phyloP scores from a whole-genome alignment of 2,888 invertebrate genomes.

The Chymomyza amoena region DNA sequence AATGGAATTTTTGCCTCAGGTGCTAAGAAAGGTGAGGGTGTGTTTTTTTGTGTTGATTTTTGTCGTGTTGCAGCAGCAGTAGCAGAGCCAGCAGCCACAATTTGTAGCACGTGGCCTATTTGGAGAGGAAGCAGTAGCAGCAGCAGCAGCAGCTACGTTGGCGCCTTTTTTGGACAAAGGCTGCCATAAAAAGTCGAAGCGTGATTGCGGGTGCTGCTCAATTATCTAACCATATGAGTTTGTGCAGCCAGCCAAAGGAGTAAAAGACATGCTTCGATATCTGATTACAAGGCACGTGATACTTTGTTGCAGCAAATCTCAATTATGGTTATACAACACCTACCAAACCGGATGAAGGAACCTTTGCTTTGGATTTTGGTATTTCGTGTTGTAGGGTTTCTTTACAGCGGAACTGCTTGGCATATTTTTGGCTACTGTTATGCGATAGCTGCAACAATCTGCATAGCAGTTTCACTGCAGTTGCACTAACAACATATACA shows the following conservation, averaged over 20 bases:
- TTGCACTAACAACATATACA: background rate
- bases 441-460: conserved; percentile 35
- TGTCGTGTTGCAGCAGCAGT: conserved; percentile 19
- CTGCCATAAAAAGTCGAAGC: conserved; percentile 39
- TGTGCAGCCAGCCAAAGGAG: conserved; percentile 24
- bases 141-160: conserved; percentile 53
- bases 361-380: conserved; percentile 6
- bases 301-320: conserved; percentile 39
- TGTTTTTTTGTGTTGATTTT: conserved; percentile 31
- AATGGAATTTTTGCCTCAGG: conserved; percentile 64
- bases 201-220: conserved; percentile 52
- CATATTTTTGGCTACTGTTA: background rate
- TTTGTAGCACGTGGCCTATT: conserved; percentile 71
- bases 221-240: conserved; percentile 48
- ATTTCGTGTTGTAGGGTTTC: conserved; percentile 12
- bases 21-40: conserved; percentile 62
- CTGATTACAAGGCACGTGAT: conserved; percentile 47
- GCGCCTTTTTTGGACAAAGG: conserved; percentile 65
- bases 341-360: conserved; percentile 54
- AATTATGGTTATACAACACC: conserved; percentile 58
- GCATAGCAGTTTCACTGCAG: conserved; percentile 42
- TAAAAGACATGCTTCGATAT: conserved; percentile 37
- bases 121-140: conserved; percentile 27
- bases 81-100: conserved; percentile 28
- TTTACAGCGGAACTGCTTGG: conserved; percentile 54